Conservation (phyloP, 2,113 vertebrate genomes). For the Rhinichthys klamathensis region DNA sequence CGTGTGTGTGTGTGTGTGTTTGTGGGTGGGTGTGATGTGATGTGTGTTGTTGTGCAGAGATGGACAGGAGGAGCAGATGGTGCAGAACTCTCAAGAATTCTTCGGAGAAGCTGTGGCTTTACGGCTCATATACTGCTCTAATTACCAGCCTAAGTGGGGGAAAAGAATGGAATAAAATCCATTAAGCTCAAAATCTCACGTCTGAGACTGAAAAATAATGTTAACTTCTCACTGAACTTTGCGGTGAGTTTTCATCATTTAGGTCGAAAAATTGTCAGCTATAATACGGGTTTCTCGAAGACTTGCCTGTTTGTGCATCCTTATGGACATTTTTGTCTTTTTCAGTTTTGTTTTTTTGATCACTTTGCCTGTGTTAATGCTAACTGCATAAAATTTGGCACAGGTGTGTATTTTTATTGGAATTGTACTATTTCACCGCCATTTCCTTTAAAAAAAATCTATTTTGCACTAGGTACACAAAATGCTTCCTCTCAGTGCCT, state of each 20-base stretch:
- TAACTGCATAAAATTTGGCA: too few species aligned
- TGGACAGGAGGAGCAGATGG: constrained; percentile 48
- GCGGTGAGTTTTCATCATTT: neutral
- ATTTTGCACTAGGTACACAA: too few species aligned
- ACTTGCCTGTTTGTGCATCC: neutral
- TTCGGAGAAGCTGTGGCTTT: constrained; percentile 45
- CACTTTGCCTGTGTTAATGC: too few species aligned
- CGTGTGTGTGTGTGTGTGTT: neutral
- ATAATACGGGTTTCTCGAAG: neutral
- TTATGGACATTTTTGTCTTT: too few species aligned
- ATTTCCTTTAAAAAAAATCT: too few species aligned
- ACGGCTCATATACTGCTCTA: constrained; percentile 51
- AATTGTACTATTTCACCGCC: too few species aligned
- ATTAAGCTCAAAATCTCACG: constrained; percentile 45
- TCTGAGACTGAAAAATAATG: constrained; percentile 41
- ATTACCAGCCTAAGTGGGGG: constrained; percentile 51
- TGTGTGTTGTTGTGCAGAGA: constrained; percentile 34
- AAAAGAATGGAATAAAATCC: constrained; percentile 42
- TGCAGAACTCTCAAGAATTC: constrained; percentile 41
- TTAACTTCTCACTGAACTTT: constrained; percentile 4
- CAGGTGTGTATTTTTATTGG: too few species aligned
- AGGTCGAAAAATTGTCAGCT: neutral
- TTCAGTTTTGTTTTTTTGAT: too few species aligned
- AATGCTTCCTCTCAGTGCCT: too few species aligned
- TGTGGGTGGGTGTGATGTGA: constrained; percentile 22